These are phyloP conservation scores for Tenthredo livida DNA, from an alignment of 2,888 invertebrate genomes.

Conservation along the genomic window DNA sequence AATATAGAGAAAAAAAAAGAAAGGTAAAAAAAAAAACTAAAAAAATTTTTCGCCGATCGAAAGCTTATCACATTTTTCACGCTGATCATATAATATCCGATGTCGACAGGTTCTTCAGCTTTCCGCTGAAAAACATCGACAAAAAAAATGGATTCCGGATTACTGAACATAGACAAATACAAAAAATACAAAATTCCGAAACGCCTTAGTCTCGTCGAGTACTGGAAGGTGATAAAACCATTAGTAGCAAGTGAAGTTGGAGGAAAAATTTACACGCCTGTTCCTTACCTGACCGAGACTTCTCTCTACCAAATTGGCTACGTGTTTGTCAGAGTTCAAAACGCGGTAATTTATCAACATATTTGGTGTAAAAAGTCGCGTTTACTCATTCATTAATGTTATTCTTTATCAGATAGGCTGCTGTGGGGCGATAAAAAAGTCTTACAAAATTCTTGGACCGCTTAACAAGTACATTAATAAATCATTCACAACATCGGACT, in stretches of 20 bases:
- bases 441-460: slow-evolving; percentile 66
- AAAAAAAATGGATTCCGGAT: slow-evolving; percentile 26
- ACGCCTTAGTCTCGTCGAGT: slow-evolving; percentile 57
- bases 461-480: slow-evolving; percentile 60
- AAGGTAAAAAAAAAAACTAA: background rate
- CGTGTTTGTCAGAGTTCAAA: slow-evolving; percentile 64
- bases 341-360: slow-evolving; percentile 54
- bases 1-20: background rate
- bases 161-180: slow-evolving; percentile 5
- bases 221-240: slow-evolving; percentile 65
- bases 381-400: background rate
- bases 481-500: slow-evolving; percentile 57
- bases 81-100: too few species aligned
- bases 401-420: slow-evolving; percentile 57
- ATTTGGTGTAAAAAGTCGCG: too few species aligned
- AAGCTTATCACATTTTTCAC: background rate
- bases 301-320: slow-evolving; percentile 68
- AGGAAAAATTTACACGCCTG: slow-evolving; percentile 61
- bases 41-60: too few species aligned
- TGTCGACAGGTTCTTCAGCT: background rate
- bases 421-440: slow-evolving; percentile 49
- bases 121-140: too few species aligned
- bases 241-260: slow-evolving; percentile 62
- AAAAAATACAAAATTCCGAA: background rate
- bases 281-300: slow-evolving; percentile 67